Conservation (phyloP, 2,797 vertebrate species). For the Mus caroli region DNA sequence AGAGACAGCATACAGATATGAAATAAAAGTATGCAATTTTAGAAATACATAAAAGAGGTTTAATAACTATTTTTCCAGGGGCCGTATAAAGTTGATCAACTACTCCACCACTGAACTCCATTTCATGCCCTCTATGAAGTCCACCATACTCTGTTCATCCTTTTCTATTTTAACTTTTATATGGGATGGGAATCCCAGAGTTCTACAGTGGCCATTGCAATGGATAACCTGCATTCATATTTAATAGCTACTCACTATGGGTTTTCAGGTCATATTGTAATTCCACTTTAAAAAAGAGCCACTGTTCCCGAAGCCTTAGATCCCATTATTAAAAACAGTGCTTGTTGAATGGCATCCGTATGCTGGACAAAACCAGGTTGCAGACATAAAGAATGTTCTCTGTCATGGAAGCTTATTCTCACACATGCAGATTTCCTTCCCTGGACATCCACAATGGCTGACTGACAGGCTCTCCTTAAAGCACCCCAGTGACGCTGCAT, state of each 20-base stretch:
- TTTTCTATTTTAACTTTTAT: conserved; percentile 6
- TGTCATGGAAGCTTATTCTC: not conserved
- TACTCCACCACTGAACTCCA: not conserved
- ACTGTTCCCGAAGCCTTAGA: not conserved
- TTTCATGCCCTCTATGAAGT: not conserved
- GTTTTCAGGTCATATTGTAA: not conserved
- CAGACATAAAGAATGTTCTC: not conserved
- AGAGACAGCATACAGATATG: not conserved
- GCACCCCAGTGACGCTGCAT: not conserved
- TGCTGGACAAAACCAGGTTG: not conserved
- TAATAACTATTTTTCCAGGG: not conserved
- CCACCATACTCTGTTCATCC: not conserved
- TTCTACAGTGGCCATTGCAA: not conserved
- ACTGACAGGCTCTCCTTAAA: not conserved
- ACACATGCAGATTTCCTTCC: not conserved
- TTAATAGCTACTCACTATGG: not conserved
- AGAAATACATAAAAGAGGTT: not conserved
- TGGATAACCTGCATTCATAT: not conserved
- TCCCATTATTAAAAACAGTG: not conserved
- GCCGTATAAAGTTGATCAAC: not conserved
- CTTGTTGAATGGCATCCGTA: not conserved
- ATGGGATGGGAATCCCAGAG: not conserved
- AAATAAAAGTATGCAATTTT: conserved; percentile 44
- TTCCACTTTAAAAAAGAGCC: conserved; percentile 1
- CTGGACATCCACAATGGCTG: not conserved